Conservation (phyloP, 2,113 vertebrate genomes). For the Seriola aureovittata region DNA sequence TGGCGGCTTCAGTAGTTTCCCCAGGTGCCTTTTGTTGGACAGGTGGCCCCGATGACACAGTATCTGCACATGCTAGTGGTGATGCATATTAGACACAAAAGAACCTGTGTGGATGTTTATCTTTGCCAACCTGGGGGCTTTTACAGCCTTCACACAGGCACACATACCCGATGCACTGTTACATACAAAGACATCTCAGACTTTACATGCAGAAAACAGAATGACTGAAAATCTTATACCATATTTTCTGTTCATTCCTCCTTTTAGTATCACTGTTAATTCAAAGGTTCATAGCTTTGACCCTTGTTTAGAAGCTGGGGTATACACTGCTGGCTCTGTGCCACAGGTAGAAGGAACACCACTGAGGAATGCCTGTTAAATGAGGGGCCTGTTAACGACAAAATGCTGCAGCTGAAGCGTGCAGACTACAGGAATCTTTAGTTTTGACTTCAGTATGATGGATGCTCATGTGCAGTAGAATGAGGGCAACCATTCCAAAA, state of each 20-base stretch:
- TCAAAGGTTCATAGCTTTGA: conserved; percentile 1
- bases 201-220: conserved; percentile 17
- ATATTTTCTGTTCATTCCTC: neutral
- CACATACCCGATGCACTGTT: conserved; percentile 7
- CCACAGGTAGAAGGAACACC: conserved; percentile 49
- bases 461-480: conserved; percentile 32
- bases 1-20: conserved; percentile 55
- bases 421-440: conserved; percentile 23
- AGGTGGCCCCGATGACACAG: conserved; percentile 73
- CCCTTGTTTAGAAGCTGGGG: conserved; percentile 34
- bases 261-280: neutral
- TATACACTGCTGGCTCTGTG: conserved; percentile 11
- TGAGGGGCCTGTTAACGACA: conserved; percentile 18
- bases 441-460: conserved; percentile 41
- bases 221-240: neutral
- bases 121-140: conserved; percentile 58
- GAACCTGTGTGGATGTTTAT: conserved; percentile 69
- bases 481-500: conserved; percentile 12
- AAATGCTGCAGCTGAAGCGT: conserved; percentile 19
- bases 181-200: neutral
- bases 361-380: conserved; percentile 48
- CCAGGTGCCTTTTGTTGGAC: conserved; percentile 74
- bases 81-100: conserved; percentile 67
- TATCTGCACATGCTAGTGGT: conserved; percentile 69
- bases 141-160: conserved; percentile 31